phyloP scores from a whole-genome alignment of 2,113 vertebrate genomes.

The Pitta sordida region DNA sequence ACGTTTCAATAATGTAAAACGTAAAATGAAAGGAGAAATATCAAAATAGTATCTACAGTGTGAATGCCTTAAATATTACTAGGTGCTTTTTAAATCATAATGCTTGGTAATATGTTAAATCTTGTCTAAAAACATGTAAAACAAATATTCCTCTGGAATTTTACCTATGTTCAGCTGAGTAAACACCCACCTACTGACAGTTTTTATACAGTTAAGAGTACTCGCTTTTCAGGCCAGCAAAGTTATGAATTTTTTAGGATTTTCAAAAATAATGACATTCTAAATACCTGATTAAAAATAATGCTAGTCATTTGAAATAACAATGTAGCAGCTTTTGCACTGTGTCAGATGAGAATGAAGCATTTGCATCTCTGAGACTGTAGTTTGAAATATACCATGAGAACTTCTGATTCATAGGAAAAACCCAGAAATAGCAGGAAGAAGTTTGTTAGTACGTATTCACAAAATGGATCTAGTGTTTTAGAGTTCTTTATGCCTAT shows the following conservation, averaged over 20 bases:
- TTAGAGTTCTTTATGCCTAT: background rate
- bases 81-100: background rate
- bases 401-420: background rate
- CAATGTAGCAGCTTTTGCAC: background rate
- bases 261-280: background rate
- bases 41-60: background rate
- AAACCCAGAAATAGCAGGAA: background rate
- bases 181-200: background rate
- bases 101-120: background rate
- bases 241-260: background rate
- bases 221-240: background rate
- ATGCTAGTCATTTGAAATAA: background rate
- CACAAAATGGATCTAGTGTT: background rate
- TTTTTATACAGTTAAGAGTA: background rate
- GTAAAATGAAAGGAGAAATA: background rate
- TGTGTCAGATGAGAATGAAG: background rate
- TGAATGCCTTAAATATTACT: background rate
- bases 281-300: background rate
- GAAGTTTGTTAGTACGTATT: constrained; percentile 11
- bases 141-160: background rate
- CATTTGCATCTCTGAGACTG: background rate
- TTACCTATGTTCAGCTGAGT: background rate
- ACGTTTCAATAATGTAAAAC: background rate
- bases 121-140: background rate
- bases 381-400: background rate